Base-by-base conservation (phyloP, 1,140 invertebrate genomes). In the Drosophila insularis region DNA sequence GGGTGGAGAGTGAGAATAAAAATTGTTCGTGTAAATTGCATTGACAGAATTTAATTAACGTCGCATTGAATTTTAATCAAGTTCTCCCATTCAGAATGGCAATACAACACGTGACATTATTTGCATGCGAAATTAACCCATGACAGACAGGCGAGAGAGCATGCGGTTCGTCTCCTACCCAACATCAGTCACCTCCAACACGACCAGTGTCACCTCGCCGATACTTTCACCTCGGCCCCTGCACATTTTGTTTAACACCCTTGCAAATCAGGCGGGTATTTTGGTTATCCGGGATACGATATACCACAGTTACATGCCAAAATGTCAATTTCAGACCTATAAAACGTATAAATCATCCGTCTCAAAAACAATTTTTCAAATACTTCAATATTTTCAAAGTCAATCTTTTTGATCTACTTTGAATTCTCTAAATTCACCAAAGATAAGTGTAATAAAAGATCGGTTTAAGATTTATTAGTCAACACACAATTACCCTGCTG, bases 61-160 rank as follows among this genome's bases (percentile, higher is more conserved):
- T 86, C 84, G 64, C 79, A 86, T 87, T 87, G 82, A 82, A 82
- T 87, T 87, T 87, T 86, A 86, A 86, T 86, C 82, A 86, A 86
- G 82, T 86, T 86, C 43, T 50, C 43, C 43, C 82, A 86, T 86
- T 86, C 79, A 87, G 21, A 50, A 75, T 71, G 72, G 73, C 73
- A 71, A 82, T 84, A 67, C 75, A 67, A 71, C 68, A 86, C 82
- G 82, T 86, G 82, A 87, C 82, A 86, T 86, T 86, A 86, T 86
- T 87, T 86, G 82, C 82, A 86, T 86, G 75, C 79, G 82, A 86
- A 86, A 86, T 86, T 86, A 86, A 86, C 82, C 84, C 76, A 72
- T 76, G 82, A 87, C 82, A 76, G 66, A 70, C 14, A 56, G 66
- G 61, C 46, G 35, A 35, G 53, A 35, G 55, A 58, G 31, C 31